Evolutionary conservation across 2,797 vertebrate genomes (phyloP), one percentile per base, ranked within the genome.

Genomic region (Zalophus californianus): DNA sequence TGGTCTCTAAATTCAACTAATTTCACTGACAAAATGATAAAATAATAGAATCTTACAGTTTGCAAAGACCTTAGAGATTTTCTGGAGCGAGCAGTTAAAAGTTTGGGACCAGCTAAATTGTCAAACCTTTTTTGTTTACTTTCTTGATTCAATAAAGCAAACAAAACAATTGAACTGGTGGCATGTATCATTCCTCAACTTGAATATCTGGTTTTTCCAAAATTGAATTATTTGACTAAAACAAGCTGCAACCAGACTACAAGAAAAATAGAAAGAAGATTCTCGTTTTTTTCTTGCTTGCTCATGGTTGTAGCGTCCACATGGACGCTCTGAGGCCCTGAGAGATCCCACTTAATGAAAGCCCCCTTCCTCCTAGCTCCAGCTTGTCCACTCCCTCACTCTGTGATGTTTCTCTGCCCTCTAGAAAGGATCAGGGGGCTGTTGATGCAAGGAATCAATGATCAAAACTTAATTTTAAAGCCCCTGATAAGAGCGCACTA

Each of bases 381-480:
- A 18, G 66, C 60, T 90, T 73, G 80, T 93, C 94, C 80, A 84
- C 60, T n/a, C 29, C 66, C 86, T 88, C 48, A n/a, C 48, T 85
- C 87, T 96, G 73, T 96, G 93, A 86, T 90, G 89, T 90, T 88
- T 90, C 86, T 94, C 91, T 96, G 25, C 96, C 50, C 78, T 52
- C 80, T 52, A 77, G 78, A 87, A 96, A 82, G 91, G 79, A 97
- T 97, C 91, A 41, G 66, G 89, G 97, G 86, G 52, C 60, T 91
- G 97, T 96, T 85, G 97, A 95, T 85, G 89, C 95, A 95, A 95
- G 83, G 91, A 96, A 98, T 92, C 96, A 56, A 97, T 97, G 97
- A 97, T 97, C 97, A 97, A 97, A 98, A 97, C 96, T 97, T 97
- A 98, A 97, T 96, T 96, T 91, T 64, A 89, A 96, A 97, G 86